phyloP scores from a whole-genome alignment of 2,113 vertebrate genomes.

The Saccopteryx bilineata region DNA sequence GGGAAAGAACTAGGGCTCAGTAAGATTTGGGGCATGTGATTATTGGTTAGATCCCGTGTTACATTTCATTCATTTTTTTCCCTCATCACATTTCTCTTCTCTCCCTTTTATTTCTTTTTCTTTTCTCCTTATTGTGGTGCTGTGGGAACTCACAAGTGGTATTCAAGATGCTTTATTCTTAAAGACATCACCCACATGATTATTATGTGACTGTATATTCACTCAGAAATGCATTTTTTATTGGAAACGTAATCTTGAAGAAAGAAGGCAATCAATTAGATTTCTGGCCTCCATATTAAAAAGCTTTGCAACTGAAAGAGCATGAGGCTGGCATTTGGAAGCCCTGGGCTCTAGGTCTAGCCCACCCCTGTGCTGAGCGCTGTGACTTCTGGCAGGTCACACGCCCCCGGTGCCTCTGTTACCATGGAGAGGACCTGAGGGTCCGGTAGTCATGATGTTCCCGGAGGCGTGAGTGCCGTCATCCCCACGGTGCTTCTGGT shows the following conservation, averaged over 20 bases:
- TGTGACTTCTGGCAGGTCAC: not conserved
- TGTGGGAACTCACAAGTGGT: not conserved
- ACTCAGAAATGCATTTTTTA: not conserved
- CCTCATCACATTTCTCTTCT: not conserved
- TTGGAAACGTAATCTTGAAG: not conserved
- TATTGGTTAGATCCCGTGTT: not conserved
- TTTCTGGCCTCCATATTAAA: not conserved
- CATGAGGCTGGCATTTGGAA: not conserved
- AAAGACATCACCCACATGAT: not conserved
- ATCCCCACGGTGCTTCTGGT: not conserved
- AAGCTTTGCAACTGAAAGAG: not conserved
- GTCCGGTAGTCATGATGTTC: not conserved
- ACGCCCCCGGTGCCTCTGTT: not conserved
- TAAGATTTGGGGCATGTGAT: not conserved
- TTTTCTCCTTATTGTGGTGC: not conserved
- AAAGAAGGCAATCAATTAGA: not conserved
- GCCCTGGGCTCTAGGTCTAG: not conserved
- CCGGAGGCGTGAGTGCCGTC: not conserved
- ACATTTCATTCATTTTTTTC: not conserved
- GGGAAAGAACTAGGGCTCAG: not conserved
- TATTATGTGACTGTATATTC: not conserved
- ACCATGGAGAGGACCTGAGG: not conserved
- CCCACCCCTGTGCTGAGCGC: not conserved
- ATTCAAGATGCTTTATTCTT: not conserved
- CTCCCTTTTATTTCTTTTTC: not conserved